These are phyloP conservation scores for Aphelenchoides avenae DNA, from an alignment of 1,140 invertebrate genomes.

Conservation along the genomic window DNA sequence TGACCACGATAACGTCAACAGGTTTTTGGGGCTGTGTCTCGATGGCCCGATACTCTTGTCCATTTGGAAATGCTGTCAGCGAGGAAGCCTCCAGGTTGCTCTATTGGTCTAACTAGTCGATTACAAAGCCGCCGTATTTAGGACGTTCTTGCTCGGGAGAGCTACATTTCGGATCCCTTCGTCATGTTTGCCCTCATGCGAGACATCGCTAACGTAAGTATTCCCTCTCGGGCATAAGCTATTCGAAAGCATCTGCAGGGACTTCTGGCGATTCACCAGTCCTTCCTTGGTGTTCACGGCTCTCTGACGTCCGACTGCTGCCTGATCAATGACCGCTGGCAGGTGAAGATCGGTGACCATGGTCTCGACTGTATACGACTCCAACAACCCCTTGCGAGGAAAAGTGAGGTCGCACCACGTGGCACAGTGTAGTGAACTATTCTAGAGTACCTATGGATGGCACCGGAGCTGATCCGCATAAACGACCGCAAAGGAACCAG, in stretches of 20 bases:
- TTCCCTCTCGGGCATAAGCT: constrained; percentile 15
- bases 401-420: constrained; percentile 21
- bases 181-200: constrained; percentile 84
- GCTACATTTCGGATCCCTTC: constrained; percentile 89
- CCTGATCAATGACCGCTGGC: constrained; percentile 52
- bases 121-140: constrained; percentile 75
- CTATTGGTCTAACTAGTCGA: constrained; percentile 78
- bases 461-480: constrained; percentile 79
- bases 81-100: constrained; percentile 72
- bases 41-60: constrained; percentile 61
- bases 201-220: constrained; percentile 75
- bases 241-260: constrained; percentile 26
- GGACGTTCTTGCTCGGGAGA: constrained; percentile 84
- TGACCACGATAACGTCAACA: constrained; percentile 59
- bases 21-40: constrained; percentile 70
- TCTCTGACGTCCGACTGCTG: constrained; percentile 40
- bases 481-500: constrained; percentile 39
- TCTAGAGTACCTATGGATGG: constrained; percentile 79
- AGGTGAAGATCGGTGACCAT: constrained; percentile 43
- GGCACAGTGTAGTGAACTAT: constrained; percentile 4
- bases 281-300: constrained; percentile 40
- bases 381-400: constrained; percentile 23
- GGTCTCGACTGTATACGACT: constrained; percentile 32
- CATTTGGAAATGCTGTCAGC: constrained; percentile 75
- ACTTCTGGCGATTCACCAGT: constrained; percentile 39